Conservation (phyloP, 2,888 invertebrate genomes). For the Isoperla grammatica region DNA sequence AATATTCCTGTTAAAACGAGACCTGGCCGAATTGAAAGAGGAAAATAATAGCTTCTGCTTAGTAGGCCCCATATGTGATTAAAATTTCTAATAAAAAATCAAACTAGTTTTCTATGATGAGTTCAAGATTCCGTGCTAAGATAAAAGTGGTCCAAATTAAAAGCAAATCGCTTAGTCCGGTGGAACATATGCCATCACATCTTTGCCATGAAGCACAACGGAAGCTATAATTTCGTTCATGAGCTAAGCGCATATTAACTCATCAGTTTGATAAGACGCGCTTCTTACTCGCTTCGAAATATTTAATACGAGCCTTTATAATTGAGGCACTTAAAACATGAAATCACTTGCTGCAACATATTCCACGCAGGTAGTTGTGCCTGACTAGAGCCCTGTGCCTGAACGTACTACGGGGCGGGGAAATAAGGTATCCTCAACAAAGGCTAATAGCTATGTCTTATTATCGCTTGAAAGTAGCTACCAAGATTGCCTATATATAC, state of each 20-base stretch:
- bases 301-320: conserved; percentile 16
- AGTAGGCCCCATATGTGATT: conserved; percentile 10
- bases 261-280: conserved; percentile 23
- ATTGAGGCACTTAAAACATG: conserved; percentile 17
- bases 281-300: conserved; percentile 1
- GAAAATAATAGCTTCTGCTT: too few relatives aligned
- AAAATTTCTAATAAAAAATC: conserved; percentile 20
- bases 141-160: conserved; percentile 28
- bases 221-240: conserved; percentile 24
- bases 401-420: too few relatives aligned
- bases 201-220: not conserved
- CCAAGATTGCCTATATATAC: too few relatives aligned
- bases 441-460: too few relatives aligned
- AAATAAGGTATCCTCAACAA: too few relatives aligned
- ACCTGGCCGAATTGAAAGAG: too few relatives aligned
- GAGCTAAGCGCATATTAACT: conserved; percentile 18
- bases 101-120: conserved; percentile 18
- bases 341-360: conserved; percentile 20
- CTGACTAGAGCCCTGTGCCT: too few relatives aligned
- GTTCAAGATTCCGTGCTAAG: conserved; percentile 23
- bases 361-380: not conserved
- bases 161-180: conserved; percentile 17
- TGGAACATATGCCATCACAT: not conserved
- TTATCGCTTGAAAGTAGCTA: too few relatives aligned
- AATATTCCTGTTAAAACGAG: too few relatives aligned